phyloP scores from a whole-genome alignment of 92 coral and sea anemone species.

The Palythoa heliodiscus region DNA sequence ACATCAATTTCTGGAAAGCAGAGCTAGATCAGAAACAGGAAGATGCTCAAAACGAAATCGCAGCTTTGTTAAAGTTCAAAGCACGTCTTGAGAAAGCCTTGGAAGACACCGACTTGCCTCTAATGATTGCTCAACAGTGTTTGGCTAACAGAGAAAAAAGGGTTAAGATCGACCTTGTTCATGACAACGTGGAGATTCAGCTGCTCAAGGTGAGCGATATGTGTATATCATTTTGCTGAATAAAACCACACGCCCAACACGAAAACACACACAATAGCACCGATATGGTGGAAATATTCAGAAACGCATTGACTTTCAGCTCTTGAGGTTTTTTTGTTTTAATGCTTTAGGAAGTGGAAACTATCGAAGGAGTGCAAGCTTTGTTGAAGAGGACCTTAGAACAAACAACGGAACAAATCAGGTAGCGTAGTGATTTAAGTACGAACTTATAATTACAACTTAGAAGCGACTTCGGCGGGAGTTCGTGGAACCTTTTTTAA shows the following conservation, averaged over 20 bases:
- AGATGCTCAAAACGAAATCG: conserved; percentile 83
- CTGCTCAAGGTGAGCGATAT: conserved; percentile 72
- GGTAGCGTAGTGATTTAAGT: conserved; percentile 50
- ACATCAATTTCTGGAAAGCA: conserved; percentile 91
- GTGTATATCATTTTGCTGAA: background rate
- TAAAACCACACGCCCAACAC: too few relatives aligned
- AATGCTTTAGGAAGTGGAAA: conserved; percentile 83
- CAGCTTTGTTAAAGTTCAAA: conserved; percentile 75
- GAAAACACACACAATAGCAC: background rate
- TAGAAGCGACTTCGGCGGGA: too few relatives aligned
- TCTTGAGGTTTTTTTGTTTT: background rate
- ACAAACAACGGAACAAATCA: conserved; percentile 93
- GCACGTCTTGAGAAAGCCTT: conserved; percentile 82
- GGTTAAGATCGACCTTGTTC: conserved; percentile 88
- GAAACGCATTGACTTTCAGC: background rate
- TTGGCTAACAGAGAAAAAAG: conserved; percentile 89
- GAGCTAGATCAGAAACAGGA: conserved; percentile 89
- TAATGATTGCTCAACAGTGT: conserved; percentile 92
- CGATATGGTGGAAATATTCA: background rate
- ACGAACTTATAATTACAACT: background rate
- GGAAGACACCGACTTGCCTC: conserved; percentile 89
- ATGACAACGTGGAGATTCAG: conserved; percentile 97
- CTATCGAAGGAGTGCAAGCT: conserved; percentile 91
- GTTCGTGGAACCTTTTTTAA: background rate
- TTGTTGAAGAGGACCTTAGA: conserved; percentile 92